These are phyloP conservation scores for Gopherus evgoodei DNA, from an alignment of 2,113 vertebrate species.

Conservation along the genomic window DNA sequence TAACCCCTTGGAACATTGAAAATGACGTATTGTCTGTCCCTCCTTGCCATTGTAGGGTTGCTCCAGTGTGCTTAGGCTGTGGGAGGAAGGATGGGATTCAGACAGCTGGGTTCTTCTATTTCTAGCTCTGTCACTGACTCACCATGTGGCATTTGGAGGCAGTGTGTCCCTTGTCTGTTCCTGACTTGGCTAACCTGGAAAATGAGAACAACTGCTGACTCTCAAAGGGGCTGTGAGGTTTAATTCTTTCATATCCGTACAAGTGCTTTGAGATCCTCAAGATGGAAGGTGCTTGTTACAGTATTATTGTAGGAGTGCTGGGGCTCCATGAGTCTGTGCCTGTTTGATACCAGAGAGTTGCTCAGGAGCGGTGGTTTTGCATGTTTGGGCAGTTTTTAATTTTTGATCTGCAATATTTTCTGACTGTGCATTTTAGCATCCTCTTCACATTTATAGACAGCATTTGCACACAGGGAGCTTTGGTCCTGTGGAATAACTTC, in stretches of 20 bases:
- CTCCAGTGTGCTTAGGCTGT: background rate
- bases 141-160: background rate
- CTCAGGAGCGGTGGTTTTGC: background rate
- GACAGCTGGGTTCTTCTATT: background rate
- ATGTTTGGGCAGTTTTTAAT: background rate
- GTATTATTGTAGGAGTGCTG: background rate
- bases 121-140: conserved; percentile 24
- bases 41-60: background rate
- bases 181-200: background rate
- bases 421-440: background rate
- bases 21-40: background rate
- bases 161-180: background rate
- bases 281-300: background rate
- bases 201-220: background rate
- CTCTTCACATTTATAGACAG: background rate
- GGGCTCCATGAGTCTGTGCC: background rate
- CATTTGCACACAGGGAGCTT: background rate
- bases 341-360: background rate
- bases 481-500: background rate
- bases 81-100: background rate
- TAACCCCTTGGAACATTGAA: fast-evolving
- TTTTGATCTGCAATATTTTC: background rate
- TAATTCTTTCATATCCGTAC: background rate
- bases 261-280: background rate
- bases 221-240: background rate